Percentiles rank a stretch among this genome's conserved stretches.
Evolutionary conservation across 2,797 vertebrate species (phyloP).

Genomic region (Iguana delicatissima): DNA sequence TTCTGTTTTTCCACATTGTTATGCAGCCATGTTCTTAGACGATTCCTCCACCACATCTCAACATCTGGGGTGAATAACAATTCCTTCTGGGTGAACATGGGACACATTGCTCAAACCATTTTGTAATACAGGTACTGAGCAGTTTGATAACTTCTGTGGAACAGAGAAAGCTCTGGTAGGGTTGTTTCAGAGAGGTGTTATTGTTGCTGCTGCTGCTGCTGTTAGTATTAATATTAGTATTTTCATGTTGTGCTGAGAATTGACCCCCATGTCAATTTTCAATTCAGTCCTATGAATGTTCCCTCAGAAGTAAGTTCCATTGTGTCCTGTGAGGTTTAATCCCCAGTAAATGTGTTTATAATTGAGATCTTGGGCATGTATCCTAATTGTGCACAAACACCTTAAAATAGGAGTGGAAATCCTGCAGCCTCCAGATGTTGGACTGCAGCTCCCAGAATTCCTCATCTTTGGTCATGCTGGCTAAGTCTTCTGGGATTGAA

Average conservation of each 20-base stretch:
- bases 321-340: not conserved
- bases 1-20: not conserved
- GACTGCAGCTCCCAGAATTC: too few relatives aligned
- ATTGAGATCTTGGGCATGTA: not conserved
- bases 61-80: not conserved
- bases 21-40: not conserved
- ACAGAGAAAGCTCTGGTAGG: too few relatives aligned
- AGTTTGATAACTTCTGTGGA: not conserved
- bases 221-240: not conserved
- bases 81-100: not conserved
- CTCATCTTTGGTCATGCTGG: too few relatives aligned
- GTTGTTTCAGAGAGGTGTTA: too few relatives aligned
- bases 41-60: not conserved
- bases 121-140: not conserved
- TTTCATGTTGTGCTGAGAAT: not conserved
- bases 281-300: not conserved
- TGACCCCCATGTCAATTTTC: not conserved
- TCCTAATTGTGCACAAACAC: not conserved
- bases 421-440: too few relatives aligned
- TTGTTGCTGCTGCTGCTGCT: too few relatives aligned
- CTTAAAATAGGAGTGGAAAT: not conserved
- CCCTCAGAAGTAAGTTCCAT: not conserved
- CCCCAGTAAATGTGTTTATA: too few relatives aligned
- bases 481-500: too few relatives aligned
- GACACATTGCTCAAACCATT: not conserved